phyloP scores from a whole-genome alignment of 2,797 vertebrate species.

The Florisuga fusca region DNA sequence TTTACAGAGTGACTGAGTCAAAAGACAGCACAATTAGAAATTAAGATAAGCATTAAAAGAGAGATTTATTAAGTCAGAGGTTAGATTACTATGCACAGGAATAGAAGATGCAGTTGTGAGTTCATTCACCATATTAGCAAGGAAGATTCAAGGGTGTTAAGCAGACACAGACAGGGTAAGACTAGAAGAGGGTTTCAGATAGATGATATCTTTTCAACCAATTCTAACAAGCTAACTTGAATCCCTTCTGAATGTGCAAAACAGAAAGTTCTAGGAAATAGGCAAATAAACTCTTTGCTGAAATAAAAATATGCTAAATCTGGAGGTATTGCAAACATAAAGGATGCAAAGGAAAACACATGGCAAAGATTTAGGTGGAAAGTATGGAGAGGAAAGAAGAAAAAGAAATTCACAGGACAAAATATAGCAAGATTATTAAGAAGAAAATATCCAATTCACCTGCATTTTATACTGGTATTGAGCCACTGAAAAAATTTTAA shows the following conservation, averaged over 20 bases:
- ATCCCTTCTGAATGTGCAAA: neutral
- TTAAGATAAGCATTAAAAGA: conserved; percentile 16
- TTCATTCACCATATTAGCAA: neutral
- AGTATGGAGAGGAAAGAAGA: neutral
- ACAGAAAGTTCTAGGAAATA: neutral
- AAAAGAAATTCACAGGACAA: neutral
- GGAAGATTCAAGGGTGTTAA: neutral
- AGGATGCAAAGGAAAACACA: neutral
- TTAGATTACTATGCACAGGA: conserved; percentile 22
- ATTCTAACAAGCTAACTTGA: neutral
- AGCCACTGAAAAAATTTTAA: neutral
- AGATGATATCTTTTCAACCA: neutral
- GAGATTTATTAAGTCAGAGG: conserved; percentile 37
- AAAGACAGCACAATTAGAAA: conserved; percentile 33
- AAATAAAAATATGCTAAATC: neutral
- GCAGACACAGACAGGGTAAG: neutral
- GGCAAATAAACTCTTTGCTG: neutral
- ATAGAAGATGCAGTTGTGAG: neutral
- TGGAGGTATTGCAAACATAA: neutral
- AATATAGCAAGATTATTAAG: neutral
- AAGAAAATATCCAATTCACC: neutral
- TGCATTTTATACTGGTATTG: neutral
- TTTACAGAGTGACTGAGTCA: neutral
- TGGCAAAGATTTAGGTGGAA: neutral
- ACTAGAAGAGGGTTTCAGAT: neutral